phyloP scores from a whole-genome alignment of 2,113 vertebrate species.

The Gallinago jamesoni region DNA sequence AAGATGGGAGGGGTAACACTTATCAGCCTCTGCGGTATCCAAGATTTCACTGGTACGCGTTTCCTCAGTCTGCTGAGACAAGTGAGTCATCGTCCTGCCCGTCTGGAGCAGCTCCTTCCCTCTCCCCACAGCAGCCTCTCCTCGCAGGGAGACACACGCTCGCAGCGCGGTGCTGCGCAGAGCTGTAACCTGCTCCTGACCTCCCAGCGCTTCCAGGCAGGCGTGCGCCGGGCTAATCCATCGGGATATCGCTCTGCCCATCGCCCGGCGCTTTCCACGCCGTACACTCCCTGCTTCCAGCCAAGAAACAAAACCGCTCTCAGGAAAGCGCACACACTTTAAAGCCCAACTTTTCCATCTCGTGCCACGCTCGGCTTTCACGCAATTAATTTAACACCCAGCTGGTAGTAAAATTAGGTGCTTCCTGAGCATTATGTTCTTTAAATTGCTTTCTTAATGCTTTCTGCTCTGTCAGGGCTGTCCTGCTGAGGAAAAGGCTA shows the following conservation, averaged over 20 bases:
- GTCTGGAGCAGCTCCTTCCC: neutral
- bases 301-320: neutral
- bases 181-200: neutral
- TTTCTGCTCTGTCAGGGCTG: conserved; percentile 30
- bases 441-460: conserved; percentile 71
- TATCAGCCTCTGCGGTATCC: neutral
- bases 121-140: neutral
- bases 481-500: conserved; percentile 56
- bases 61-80: conserved; percentile 14
- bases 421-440: conserved; percentile 52
- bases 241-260: neutral
- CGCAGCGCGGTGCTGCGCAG: neutral
- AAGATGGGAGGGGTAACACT: conserved; percentile 32
- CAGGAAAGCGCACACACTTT: neutral
- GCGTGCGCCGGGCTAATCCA: neutral
- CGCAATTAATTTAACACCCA: conserved; percentile 70
- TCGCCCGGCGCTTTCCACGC: conserved; percentile 5
- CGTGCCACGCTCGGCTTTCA: neutral
- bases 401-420: conserved; percentile 68
- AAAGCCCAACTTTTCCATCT: conserved; percentile 8
- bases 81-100: neutral
- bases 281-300: neutral
- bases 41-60: neutral
- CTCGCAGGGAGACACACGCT: neutral
- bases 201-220: neutral